phyloP scores from a whole-genome alignment of 2,888 invertebrate genomes.

The Dimorphilus gyrociliatus region DNA sequence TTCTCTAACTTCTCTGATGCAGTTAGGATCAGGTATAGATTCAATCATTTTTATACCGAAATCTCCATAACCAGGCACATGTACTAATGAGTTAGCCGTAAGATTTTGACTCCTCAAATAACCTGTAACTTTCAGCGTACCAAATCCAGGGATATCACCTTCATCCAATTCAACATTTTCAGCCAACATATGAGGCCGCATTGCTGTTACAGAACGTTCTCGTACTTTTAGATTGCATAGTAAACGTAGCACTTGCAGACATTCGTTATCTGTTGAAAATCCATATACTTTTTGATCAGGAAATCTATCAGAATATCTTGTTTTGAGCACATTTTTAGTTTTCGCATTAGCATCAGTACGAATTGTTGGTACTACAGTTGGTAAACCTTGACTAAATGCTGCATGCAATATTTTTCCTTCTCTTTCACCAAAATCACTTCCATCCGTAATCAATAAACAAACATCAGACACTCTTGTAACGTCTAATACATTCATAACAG shows the following conservation, averaged over 20 bases:
- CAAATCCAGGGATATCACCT: slow-evolving; percentile 11
- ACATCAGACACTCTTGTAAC: too few species aligned
- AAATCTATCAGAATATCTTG: too few species aligned
- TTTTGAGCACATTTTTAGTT: too few species aligned
- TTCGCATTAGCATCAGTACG: too few species aligned
- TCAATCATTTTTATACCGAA: slow-evolving; percentile 69
- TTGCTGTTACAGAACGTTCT: slow-evolving; percentile 54
- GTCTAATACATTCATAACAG: too few species aligned
- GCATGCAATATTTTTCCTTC: too few species aligned
- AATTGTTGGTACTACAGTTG: too few species aligned
- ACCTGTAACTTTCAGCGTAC: slow-evolving; percentile 53
- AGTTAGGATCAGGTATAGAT: slow-evolving; percentile 34
- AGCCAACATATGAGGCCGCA: slow-evolving; percentile 64
- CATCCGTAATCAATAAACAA: too few species aligned
- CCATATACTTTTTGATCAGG: slow-evolving; percentile 65
- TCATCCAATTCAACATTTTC: slow-evolving; percentile 47
- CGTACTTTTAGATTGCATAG: slow-evolving; percentile 69
- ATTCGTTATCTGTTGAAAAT: slow-evolving; percentile 49
- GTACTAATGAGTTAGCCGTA: slow-evolving; percentile 70
- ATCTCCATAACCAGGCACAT: slow-evolving; percentile 79
- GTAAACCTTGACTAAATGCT: too few species aligned
- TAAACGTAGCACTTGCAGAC: slow-evolving; percentile 54
- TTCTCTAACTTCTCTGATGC: slow-evolving; percentile 12
- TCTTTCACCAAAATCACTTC: too few species aligned
- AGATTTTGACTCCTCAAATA: slow-evolving; percentile 66